These are phyloP conservation scores for Epizoanthus ramosus DNA, from an alignment of 92 coral and sea anemone species.

Conservation along the genomic window DNA sequence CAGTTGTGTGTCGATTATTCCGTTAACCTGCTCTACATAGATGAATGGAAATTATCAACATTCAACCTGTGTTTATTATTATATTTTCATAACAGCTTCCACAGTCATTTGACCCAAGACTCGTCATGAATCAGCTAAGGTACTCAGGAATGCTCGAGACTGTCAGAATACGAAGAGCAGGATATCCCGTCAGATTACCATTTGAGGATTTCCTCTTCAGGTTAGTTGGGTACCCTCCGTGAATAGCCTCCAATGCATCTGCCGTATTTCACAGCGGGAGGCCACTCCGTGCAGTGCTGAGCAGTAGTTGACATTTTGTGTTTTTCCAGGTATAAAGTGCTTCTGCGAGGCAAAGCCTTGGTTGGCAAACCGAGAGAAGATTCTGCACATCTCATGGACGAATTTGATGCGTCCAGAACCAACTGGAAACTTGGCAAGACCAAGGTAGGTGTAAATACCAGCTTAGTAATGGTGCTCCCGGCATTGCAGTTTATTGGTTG, in stretches of 20 bases:
- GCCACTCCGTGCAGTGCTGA: background rate
- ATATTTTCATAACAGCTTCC: constrained; percentile 60
- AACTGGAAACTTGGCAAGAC: constrained; percentile 93
- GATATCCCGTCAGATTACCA: constrained; percentile 83
- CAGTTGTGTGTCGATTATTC: background rate
- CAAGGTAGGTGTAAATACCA: constrained; percentile 50
- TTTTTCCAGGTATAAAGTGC: constrained; percentile 79
- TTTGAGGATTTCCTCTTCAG: constrained; percentile 93
- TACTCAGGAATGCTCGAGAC: constrained; percentile 99
- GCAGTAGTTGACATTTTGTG: background rate
- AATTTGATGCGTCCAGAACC: constrained; percentile 72
- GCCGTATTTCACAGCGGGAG: too few species aligned
- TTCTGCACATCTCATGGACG: constrained; percentile 77
- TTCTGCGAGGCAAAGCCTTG: constrained; percentile 76
- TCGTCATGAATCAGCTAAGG: constrained; percentile 88
- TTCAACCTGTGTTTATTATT: too few species aligned
- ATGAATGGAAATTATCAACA: background rate
- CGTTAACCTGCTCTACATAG: background rate
- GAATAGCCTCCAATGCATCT: too few species aligned
- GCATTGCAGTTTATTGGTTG: too few species aligned
- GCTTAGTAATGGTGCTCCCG: too few species aligned
- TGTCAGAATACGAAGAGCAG: constrained; percentile 94
- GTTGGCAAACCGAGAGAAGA: constrained; percentile 81
- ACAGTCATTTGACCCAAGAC: constrained; percentile 80
- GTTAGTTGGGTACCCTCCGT: constrained; percentile 32